Evolutionary conservation across 2,888 invertebrate genomes (phyloP).

Genomic region (Napeogenes inachia): DNA sequence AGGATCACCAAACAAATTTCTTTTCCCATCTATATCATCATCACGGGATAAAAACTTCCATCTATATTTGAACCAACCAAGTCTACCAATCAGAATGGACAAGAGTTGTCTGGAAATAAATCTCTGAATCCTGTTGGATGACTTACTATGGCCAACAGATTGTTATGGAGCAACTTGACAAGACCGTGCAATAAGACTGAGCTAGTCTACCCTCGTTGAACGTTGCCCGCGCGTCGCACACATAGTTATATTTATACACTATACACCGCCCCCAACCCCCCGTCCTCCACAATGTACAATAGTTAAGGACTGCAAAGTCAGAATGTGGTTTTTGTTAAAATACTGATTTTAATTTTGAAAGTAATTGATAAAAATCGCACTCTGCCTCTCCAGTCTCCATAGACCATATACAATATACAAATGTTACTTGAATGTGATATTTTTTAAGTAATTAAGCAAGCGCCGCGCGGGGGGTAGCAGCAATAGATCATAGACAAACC

Average conservation of each 20-base stretch:
- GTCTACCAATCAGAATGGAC: too few species aligned
- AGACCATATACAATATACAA: slow-evolving; percentile 70
- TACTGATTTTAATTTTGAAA: slow-evolving; percentile 13
- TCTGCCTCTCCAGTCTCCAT: slow-evolving; percentile 56
- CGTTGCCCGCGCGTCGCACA: slow-evolving; percentile 52
- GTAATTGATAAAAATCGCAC: slow-evolving; percentile 40
- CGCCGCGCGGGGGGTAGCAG: slow-evolving; percentile 43
- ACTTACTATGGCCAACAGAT: too few species aligned
- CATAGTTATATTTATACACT: slow-evolving; percentile 67
- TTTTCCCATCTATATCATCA: too few species aligned
- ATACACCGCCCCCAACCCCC: slow-evolving; percentile 51
- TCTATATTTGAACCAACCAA: too few species aligned
- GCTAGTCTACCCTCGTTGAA: slow-evolving; percentile 40
- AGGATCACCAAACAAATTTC: too few species aligned
- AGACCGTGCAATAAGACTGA: slow-evolving; percentile 65
- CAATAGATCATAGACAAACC: slow-evolving; percentile 34
- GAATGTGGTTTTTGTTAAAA: slow-evolving; percentile 47
- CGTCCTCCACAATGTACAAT: slow-evolving; percentile 73
- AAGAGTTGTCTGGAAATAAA: too few species aligned
- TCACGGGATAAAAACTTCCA: too few species aligned
- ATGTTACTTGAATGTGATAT: slow-evolving; percentile 62
- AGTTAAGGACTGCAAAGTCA: slow-evolving; percentile 48
- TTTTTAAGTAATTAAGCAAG: slow-evolving; percentile 55
- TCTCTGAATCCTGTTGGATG: too few species aligned
- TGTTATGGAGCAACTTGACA: slow-evolving; percentile 20